Conservation (phyloP, 2,888 invertebrate species). For the Apamea anceps region DNA sequence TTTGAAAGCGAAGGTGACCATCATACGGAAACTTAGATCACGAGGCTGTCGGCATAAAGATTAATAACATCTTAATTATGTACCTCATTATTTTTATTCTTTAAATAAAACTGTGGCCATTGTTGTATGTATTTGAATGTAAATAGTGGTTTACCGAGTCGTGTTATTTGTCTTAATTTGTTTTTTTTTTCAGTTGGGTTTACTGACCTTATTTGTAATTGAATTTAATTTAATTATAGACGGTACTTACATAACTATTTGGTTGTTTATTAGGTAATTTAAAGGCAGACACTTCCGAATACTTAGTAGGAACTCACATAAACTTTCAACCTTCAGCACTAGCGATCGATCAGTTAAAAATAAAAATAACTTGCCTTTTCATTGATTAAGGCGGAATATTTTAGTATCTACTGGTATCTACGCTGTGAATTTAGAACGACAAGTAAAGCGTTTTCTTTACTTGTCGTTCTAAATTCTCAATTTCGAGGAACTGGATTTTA, state of each 20-base stretch:
- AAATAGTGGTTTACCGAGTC: conserved; percentile 31
- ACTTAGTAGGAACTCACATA: conserved; percentile 19
- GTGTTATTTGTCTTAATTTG: conserved; percentile 9
- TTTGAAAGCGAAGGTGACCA: conserved; percentile 84
- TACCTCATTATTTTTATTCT: conserved; percentile 37
- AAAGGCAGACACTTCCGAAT: conserved; percentile 15
- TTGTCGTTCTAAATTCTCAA: conserved; percentile 37
- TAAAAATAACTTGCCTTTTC: conserved; percentile 51
- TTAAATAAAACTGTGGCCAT: conserved; percentile 16
- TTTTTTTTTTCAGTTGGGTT: conserved; percentile 9
- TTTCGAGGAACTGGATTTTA: conserved; percentile 48
- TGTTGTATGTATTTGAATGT: conserved; percentile 41
- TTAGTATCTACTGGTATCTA: conserved; percentile 28
- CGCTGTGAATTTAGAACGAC: no score
- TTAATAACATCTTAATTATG: conserved; percentile 48
- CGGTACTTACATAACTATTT: conserved; percentile 15
- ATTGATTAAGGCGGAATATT: conserved; percentile 57
- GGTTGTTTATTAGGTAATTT: conserved; percentile 18
- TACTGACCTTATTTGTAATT: conserved; percentile 21
- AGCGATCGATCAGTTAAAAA: conserved; percentile 46
- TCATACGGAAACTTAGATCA: conserved; percentile 76
- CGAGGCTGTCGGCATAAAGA: conserved; percentile 52
- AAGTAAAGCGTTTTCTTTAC: background rate
- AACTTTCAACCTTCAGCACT: conserved; percentile 47
- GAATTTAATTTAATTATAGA: conserved; percentile 16